Base-by-base conservation (phyloP, 2,888 invertebrate genomes). In the Callimorpha dominula region DNA sequence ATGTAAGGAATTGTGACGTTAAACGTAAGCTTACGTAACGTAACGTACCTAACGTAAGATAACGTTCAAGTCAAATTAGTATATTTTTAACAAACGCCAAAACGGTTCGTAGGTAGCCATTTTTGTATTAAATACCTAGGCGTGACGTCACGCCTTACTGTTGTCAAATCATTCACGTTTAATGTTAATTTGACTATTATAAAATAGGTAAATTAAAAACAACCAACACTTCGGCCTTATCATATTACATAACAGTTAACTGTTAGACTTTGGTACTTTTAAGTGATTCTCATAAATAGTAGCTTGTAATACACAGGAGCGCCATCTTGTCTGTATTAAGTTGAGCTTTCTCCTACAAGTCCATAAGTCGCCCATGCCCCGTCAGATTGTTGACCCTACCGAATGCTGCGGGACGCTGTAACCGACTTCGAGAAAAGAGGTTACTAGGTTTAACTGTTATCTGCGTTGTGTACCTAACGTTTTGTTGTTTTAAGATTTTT, bases 361-460 rank as follows among this genome's bases (percentile, higher is more conserved):
- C 66, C 66, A 66, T 66, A 62, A 54, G 63, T 66, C 31, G 65
- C 46, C 40, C 52, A 50, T 73, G 52, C 64, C 60, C 17, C 6
- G 60, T 72, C 65, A 74, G 85, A 78, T 78, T 86, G 78, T 86
- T 87, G 86, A 87, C 87, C 87, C 76, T 65, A 52, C 71, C 77
- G 79, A 84, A 86, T 82, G 87, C 82, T 86, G 72, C 86, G 87
- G 85, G 85, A 86, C 75, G 83, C 68, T 74, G 73, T 68, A 65
- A 60, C 69, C 66, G 17, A 79, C 62, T 68, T 72, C 14, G 31
- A 50, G 40, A 69, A 81, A 77, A 77, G 73, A 78, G 75, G 75
- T 57, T 67, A 78, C 43, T 68, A 68, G 73, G 69, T 73, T 71
- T 72, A 62, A 75, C 74, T 50, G 74, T 69, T 68, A 65, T 8